Evolutionary conservation across 2,113 vertebrate genomes (phyloP).

Genomic region (Excalfactoria chinensis): DNA sequence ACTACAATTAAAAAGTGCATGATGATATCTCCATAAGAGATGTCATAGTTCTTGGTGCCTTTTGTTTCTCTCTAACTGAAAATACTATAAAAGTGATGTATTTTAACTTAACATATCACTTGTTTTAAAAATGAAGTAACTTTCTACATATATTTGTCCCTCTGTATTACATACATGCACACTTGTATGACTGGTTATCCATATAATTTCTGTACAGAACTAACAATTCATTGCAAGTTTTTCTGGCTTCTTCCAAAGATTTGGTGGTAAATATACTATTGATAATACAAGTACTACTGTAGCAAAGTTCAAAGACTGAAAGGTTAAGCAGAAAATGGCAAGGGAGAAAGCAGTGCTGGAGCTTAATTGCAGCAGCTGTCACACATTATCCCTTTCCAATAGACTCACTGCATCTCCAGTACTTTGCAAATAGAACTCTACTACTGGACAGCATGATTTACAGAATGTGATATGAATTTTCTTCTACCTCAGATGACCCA

Average conservation of each 20-base stretch:
- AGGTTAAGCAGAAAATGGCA: neutral
- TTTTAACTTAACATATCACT: neutral
- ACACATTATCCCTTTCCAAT: neutral
- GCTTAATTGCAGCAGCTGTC: neutral
- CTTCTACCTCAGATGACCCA: neutral
- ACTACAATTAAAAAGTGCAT: neutral
- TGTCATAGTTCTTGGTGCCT: neutral
- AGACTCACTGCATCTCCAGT: neutral
- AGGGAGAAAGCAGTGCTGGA: neutral
- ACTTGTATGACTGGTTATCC: neutral
- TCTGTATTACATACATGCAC: neutral
- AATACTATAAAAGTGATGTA: neutral
- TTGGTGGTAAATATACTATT: neutral
- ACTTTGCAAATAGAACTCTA: neutral
- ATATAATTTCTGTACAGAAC: neutral
- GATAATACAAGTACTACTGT: neutral
- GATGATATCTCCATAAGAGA: neutral
- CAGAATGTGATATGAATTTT: slow-evolving; percentile 3
- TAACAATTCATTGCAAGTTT: neutral
- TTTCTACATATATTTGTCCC: neutral
- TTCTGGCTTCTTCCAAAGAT: neutral
- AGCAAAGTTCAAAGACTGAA: neutral
- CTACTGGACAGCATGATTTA: neutral
- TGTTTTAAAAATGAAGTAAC: neutral
- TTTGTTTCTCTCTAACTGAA: neutral